Percentiles rank a stretch among this genome's conserved stretches.
phyloP scores from a whole-genome alignment of 2,113 vertebrate genomes.

The Mus musculus region DNA sequence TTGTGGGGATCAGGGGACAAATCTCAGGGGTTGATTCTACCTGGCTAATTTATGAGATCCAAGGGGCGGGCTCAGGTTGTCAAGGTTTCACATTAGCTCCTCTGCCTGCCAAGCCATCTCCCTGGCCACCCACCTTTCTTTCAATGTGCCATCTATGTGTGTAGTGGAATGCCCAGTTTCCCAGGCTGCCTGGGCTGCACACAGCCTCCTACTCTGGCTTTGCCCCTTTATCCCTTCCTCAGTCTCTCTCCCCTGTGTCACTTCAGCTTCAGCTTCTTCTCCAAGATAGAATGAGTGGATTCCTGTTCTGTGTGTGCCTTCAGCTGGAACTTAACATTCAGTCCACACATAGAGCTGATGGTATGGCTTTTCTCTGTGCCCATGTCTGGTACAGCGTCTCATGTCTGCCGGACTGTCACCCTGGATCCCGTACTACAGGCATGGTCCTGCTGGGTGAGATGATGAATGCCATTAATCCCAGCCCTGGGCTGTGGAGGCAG shows the following conservation, averaged over 20 bases:
- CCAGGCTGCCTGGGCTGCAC: not conserved
- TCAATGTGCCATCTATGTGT: not conserved
- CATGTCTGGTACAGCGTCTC: not conserved
- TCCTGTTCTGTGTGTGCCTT: slow-evolving; percentile 52
- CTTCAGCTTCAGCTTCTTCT: slow-evolving; percentile 18
- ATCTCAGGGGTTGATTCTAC: not conserved
- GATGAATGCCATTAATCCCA: accelerated
- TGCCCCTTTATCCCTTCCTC: not conserved
- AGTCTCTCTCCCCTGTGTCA: not conserved
- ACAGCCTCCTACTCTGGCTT: not conserved
- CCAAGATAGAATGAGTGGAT: slow-evolving; percentile 19
- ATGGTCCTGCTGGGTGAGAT: not conserved
- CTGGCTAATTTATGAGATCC: not conserved
- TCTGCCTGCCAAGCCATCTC: not conserved
- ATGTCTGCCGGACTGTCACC: not conserved
- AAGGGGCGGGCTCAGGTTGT: not conserved
- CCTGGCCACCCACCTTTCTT: not conserved
- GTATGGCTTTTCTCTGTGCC: not conserved
- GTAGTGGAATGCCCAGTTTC: not conserved
- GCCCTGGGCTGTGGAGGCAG: not conserved
- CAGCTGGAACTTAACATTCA: slow-evolving; percentile 49
- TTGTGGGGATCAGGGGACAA: not conserved
- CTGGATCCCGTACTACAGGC: not conserved
- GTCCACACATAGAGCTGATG: not conserved
- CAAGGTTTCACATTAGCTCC: not conserved